phyloP scores from a whole-genome alignment of 2,797 vertebrate species.

The Propithecus deckenii region DNA sequence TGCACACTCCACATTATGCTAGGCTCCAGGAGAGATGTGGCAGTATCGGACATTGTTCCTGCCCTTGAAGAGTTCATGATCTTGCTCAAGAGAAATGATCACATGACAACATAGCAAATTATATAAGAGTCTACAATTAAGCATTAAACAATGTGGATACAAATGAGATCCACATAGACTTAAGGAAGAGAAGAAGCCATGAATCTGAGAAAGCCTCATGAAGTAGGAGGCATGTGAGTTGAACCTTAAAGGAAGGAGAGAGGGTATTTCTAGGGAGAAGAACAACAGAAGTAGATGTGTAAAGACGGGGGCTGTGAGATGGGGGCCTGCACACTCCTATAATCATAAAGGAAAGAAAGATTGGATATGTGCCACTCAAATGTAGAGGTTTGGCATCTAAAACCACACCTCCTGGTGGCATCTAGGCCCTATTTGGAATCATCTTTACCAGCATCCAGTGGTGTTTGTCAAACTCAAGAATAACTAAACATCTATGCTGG shows the following conservation, averaged over 20 bases:
- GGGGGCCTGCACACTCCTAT: background rate
- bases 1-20: background rate
- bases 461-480: conserved; percentile 3
- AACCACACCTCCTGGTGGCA: background rate
- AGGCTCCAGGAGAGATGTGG: background rate
- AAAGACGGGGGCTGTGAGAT: background rate
- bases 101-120: conserved; percentile 8
- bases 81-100: background rate
- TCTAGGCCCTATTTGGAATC: background rate
- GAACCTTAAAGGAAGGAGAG: background rate
- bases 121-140: background rate
- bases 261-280: background rate
- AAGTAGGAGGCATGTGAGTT: background rate
- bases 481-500: background rate
- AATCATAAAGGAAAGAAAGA: background rate
- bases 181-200: conserved; percentile 20
- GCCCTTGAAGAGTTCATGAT: background rate
- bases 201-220: conserved; percentile 9
- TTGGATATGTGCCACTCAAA: background rate
- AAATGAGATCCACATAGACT: background rate
- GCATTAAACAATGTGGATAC: conserved; percentile 10
- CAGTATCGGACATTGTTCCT: background rate
- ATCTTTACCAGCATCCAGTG: conserved; percentile 11
- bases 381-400: background rate
- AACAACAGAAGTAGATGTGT: background rate